Conservation (phyloP, 1,140 invertebrate species). For the Drosophila oshimai region DNA sequence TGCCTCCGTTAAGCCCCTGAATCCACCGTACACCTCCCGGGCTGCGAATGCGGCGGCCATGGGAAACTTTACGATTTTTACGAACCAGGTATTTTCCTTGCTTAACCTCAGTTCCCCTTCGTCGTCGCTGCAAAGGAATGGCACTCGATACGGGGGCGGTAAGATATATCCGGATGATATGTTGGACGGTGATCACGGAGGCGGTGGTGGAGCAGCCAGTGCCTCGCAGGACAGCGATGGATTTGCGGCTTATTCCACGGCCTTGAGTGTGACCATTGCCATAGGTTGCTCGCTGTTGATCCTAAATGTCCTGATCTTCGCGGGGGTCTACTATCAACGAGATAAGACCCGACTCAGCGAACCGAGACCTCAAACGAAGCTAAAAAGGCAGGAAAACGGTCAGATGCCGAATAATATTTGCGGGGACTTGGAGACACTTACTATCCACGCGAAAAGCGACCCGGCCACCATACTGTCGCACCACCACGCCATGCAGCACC, state of each 20-base stretch:
- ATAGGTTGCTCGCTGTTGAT: constrained; percentile 95
- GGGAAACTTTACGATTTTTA: constrained; percentile 80
- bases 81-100: constrained; percentile 80
- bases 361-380: constrained; percentile 84
- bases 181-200: constrained; percentile 77
- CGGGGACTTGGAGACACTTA: constrained; percentile 88
- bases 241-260: constrained; percentile 93
- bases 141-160: constrained; percentile 50
- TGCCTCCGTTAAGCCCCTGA: constrained; percentile 83
- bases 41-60: constrained; percentile 82
- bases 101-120: constrained; percentile 80
- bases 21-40: constrained; percentile 81
- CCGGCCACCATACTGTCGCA: constrained; percentile 87
- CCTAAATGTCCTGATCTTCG: constrained; percentile 95
- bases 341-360: constrained; percentile 90
- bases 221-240: constrained; percentile 89
- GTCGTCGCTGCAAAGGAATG: constrained; percentile 72
- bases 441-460: constrained; percentile 87
- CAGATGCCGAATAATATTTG: constrained; percentile 93
- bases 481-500: constrained; percentile 88
- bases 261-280: constrained; percentile 95
- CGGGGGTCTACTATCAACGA: constrained; percentile 95
- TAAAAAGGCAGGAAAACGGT: constrained; percentile 91
- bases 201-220: constrained; percentile 83
- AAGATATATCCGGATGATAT: constrained; percentile 72